Conservation (phyloP, 2,797 vertebrate species). For the Neomorphus geoffroyi region DNA sequence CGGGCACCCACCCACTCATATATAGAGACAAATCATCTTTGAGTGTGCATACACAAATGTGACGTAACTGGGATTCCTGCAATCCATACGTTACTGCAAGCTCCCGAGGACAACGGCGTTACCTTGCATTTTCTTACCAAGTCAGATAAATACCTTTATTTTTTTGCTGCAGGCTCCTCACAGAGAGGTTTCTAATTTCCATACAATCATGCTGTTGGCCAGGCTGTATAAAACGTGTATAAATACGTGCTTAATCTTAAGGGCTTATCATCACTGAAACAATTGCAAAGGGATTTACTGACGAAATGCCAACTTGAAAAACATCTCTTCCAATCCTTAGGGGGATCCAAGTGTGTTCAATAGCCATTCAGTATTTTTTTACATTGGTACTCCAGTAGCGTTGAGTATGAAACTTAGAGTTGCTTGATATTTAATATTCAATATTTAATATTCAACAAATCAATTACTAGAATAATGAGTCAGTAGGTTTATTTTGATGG, state of each 20-base stretch:
- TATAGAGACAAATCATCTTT: no score
- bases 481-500: neutral
- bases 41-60: neutral
- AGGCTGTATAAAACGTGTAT: neutral
- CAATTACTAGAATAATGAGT: neutral
- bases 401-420: neutral
- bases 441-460: neutral
- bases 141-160: neutral
- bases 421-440: neutral
- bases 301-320: neutral
- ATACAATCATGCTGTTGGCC: neutral
- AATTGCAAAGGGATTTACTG: neutral
- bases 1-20: no score
- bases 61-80: neutral
- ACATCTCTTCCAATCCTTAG: neutral
- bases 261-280: neutral
- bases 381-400: neutral
- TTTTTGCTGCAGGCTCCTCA: neutral
- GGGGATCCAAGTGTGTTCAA: neutral
- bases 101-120: neutral
- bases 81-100: neutral
- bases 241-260: neutral
- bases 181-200: neutral
- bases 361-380: neutral
- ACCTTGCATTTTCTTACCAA: neutral